Evolutionary conservation across 23 tunicate genomes (phyloP), one percentile per base, ranked within the genome.

Genomic region (Phallusia fumigata): DNA sequence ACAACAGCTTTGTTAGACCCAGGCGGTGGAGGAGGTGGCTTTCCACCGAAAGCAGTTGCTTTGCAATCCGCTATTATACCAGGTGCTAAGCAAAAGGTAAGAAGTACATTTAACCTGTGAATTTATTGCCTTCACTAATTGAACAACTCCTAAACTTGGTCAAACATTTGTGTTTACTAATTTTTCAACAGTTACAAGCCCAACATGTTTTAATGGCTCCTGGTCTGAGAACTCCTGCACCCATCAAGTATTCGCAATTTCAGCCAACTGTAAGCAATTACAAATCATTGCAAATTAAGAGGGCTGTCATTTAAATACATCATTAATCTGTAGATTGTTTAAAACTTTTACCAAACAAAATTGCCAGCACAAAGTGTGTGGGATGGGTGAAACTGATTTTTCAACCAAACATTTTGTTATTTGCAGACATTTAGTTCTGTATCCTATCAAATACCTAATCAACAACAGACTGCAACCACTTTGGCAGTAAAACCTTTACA

Each of bases 121-220:
- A 3, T 31, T 75, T 32, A 5, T 75, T n/a, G n/a, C n/a, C n/a
- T n/a, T n/a, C n/a, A n/a, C n/a, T n/a, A n/a, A n/a, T n/a, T n/a
- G n/a, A n/a, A n/a, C n/a, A n/a, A n/a, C n/a, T n/a, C n/a, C n/a
- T n/a, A n/a, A n/a, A n/a, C n/a, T n/a, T n/a, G n/a, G n/a, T n/a
- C n/a, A n/a, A n/a, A n/a, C n/a, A n/a, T n/a, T n/a, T n/a, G n/a
- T n/a, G n/a, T n/a, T n/a, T n/a, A n/a, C n/a, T n/a, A 51, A 58
- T 58, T 58, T 58, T 21, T 31, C 10, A 21, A 3, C 31, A 21
- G 35, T 80, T 34, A 0, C 36, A 19, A 15, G 75, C 80, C 15
- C 90, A 86, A 52, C 90, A 47, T 19, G 52, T 86, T 65, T 36
- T 86, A 22, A 86, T 86, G 90, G 90, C 90, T 51, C 90, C 90